Conservation (phyloP, 2,113 vertebrate species). For the Xenus cinereus region DNA sequence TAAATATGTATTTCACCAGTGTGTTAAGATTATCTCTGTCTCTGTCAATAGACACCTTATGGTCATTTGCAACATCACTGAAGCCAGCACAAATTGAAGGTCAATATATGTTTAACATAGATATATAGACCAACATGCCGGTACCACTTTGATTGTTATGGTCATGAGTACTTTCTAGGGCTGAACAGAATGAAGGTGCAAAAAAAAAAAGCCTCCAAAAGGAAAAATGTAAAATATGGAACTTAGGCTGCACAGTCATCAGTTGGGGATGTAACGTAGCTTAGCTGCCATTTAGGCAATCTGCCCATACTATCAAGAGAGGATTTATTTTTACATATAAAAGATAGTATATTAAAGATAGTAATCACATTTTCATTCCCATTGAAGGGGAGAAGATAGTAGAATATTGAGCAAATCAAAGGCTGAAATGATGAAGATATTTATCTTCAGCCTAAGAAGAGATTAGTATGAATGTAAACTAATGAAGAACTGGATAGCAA, state of each 20-base stretch:
- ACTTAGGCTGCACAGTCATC: neutral
- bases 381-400: neutral
- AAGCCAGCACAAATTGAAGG: neutral
- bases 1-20: neutral
- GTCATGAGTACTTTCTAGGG: neutral
- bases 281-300: neutral
- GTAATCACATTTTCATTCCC: neutral
- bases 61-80: neutral
- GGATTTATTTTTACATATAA: neutral
- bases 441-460: neutral
- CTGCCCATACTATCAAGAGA: neutral
- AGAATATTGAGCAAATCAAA: slow-evolving; percentile 4
- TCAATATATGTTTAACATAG: neutral
- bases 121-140: neutral
- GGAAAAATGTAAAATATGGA: neutral
- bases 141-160: neutral
- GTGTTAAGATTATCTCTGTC: neutral
- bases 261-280: rapidly evolving
- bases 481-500: neutral
- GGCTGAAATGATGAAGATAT: neutral
- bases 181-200: neutral
- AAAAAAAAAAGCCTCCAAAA: neutral
- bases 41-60: neutral
- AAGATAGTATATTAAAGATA: neutral
- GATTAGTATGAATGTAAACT: neutral